Percentiles rank a stretch among this genome's conserved stretches.
Evolutionary conservation across 2,797 vertebrate genomes (phyloP).

Genomic region (Brotula barbata): DNA sequence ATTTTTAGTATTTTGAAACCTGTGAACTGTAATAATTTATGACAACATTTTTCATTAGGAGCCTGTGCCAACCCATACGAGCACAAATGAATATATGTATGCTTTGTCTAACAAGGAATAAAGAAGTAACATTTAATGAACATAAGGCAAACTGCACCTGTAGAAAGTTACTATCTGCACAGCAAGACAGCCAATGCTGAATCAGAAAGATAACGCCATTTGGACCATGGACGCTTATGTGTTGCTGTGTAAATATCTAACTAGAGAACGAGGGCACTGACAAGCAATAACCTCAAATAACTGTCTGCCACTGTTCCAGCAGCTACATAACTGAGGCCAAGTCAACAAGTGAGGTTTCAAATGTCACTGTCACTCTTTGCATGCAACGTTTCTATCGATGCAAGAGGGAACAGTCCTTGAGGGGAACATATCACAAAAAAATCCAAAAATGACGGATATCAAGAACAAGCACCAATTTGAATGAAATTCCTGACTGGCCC

Average conservation of each 20-base stretch:
- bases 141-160: neutral
- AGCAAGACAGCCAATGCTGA: slow-evolving; percentile 39
- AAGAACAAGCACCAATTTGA: slow-evolving; percentile 16
- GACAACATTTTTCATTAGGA: too few relatives aligned
- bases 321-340: slow-evolving; percentile 61
- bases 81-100: too few relatives aligned
- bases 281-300: slow-evolving; percentile 73
- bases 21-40: too few relatives aligned
- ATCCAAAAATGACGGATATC: slow-evolving; percentile 22
- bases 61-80: too few relatives aligned
- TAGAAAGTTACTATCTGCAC: slow-evolving; percentile 15
- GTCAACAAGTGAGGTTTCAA: slow-evolving; percentile 63
- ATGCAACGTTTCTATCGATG: slow-evolving; percentile 49
- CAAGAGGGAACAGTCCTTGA: slow-evolving; percentile 29
- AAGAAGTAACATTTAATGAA: slow-evolving; percentile 9
- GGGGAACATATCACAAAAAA: slow-evolving; percentile 35
- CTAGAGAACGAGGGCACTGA: slow-evolving; percentile 54
- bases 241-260: slow-evolving; percentile 70
- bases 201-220: slow-evolving; percentile 54
- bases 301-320: slow-evolving; percentile 55
- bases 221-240: slow-evolving; percentile 49
- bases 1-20: too few relatives aligned
- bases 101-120: neutral
- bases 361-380: slow-evolving; percentile 49
- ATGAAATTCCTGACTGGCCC: slow-evolving; percentile 1